Percentiles rank a stretch among this genome's conserved stretches.
Evolutionary conservation across 2,113 vertebrate species (phyloP).

Genomic region (Saccopteryx leptura): DNA sequence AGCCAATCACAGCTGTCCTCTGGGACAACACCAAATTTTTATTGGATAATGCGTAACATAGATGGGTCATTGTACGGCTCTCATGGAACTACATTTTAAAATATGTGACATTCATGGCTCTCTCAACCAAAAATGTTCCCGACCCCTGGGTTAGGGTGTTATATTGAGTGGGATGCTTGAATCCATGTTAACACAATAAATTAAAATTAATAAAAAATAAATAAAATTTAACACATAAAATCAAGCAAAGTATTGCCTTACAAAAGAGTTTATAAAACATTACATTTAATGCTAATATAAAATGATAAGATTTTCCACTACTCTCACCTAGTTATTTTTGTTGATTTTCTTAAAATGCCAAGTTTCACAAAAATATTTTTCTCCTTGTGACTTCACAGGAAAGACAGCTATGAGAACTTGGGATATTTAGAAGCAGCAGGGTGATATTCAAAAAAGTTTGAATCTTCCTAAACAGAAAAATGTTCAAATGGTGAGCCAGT

Average conservation of each 20-base stretch:
- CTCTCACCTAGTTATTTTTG: background rate
- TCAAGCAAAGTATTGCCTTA: slow-evolving; percentile 35
- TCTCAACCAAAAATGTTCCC: too few species aligned
- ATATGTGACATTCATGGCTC: too few species aligned
- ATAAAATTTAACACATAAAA: too few species aligned
- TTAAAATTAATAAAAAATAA: too few species aligned
- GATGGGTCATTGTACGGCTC: too few species aligned
- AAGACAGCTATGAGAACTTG: background rate
- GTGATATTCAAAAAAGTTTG: slow-evolving; percentile 15
- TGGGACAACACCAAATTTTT: too few species aligned
- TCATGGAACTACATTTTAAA: too few species aligned
- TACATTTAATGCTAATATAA: slow-evolving; percentile 35
- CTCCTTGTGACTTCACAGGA: slow-evolving; percentile 28
- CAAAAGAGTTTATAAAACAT: slow-evolving; percentile 13
- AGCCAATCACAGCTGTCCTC: too few species aligned
- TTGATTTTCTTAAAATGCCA: slow-evolving; percentile 31
- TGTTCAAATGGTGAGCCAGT: background rate
- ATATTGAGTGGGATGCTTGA: too few species aligned
- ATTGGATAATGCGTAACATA: too few species aligned
- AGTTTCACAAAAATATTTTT: slow-evolving; percentile 29
- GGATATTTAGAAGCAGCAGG: background rate
- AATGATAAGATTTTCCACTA: background rate
- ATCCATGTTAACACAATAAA: too few species aligned
- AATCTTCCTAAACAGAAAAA: background rate
- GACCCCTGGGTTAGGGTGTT: too few species aligned